phyloP scores from a whole-genome alignment of 2,113 vertebrate species.

The Corythaeola cristata region DNA sequence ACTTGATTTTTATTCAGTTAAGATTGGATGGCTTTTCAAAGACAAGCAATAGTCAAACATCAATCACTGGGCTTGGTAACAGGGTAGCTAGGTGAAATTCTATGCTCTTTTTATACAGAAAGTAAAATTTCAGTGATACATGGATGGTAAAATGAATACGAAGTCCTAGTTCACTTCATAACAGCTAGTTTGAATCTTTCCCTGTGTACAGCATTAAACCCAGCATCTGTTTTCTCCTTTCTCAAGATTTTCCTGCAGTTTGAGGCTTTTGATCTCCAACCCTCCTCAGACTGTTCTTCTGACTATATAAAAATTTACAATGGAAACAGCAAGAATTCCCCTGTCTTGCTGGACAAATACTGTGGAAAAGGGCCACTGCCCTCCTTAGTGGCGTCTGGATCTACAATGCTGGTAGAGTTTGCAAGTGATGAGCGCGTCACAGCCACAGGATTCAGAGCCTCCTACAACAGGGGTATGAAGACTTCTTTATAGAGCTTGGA shows the following conservation, averaged over 20 bases:
- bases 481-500: not conserved
- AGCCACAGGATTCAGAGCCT: conserved; percentile 64
- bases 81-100: not conserved
- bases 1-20: not conserved
- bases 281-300: conserved; percentile 46
- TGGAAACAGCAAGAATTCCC: conserved; percentile 53
- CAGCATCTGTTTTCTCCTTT: not conserved
- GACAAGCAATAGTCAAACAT: not conserved
- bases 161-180: not conserved
- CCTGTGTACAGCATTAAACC: not conserved
- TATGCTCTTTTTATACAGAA: not conserved
- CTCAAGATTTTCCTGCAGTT: conserved; percentile 68
- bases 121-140: not conserved
- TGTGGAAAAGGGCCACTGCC: conserved; percentile 51
- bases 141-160: not conserved
- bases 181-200: not conserved
- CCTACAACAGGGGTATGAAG: conserved; percentile 61
- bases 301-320: conserved; percentile 70
- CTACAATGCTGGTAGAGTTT: conserved; percentile 60
- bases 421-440: conserved; percentile 33
- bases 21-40: not conserved
- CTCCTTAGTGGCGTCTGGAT: conserved; percentile 46
- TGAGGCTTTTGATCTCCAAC: conserved; percentile 60
- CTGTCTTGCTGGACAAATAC: conserved; percentile 56
- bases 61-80: not conserved